phyloP scores from a whole-genome alignment of 2,888 invertebrate genomes.

The Macrostomum cliftonense region DNA sequence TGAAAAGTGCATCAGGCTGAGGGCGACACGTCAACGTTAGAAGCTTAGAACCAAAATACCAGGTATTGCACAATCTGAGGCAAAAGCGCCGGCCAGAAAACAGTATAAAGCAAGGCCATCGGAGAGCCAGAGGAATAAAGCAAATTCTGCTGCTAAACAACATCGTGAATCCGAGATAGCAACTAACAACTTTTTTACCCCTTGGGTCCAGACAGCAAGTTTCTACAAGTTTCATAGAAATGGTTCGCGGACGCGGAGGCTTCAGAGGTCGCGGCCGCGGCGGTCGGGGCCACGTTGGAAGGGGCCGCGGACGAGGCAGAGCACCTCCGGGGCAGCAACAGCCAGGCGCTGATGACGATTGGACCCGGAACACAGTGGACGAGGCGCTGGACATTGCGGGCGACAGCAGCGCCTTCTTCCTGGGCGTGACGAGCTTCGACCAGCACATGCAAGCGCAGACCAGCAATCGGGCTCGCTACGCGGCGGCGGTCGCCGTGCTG shows the following conservation, averaged over 20 bases:
- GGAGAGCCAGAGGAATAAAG: too few relatives aligned
- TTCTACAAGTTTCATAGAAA: too few relatives aligned
- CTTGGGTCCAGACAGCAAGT: too few relatives aligned
- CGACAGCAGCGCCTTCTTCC: slow-evolving; percentile 22
- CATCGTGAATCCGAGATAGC: too few relatives aligned
- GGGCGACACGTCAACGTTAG: too few relatives aligned
- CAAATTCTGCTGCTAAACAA: too few relatives aligned
- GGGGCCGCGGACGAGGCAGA: slow-evolving; percentile 6
- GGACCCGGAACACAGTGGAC: neutral
- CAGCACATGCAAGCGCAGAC: slow-evolving; percentile 24
- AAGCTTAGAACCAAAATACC: too few relatives aligned
- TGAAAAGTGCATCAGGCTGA: too few relatives aligned
- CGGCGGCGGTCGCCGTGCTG: slow-evolving; percentile 23
- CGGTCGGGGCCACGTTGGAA: slow-evolving; percentile 14
- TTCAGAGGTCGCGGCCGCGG: neutral
- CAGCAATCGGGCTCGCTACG: slow-evolving; percentile 21
- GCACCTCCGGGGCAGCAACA: slow-evolving; percentile 4
- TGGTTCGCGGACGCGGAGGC: slow-evolving; percentile 10
- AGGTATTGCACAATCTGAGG: too few relatives aligned
- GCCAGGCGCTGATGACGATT: neutral
- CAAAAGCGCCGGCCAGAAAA: too few relatives aligned
- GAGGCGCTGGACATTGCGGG: slow-evolving; percentile 19
- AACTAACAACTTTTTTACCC: too few relatives aligned
- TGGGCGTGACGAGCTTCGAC: slow-evolving; percentile 21
- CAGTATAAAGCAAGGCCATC: too few relatives aligned